phyloP scores from a whole-genome alignment of 2,113 vertebrate species.

The Ptychochromis oligacanthus region DNA sequence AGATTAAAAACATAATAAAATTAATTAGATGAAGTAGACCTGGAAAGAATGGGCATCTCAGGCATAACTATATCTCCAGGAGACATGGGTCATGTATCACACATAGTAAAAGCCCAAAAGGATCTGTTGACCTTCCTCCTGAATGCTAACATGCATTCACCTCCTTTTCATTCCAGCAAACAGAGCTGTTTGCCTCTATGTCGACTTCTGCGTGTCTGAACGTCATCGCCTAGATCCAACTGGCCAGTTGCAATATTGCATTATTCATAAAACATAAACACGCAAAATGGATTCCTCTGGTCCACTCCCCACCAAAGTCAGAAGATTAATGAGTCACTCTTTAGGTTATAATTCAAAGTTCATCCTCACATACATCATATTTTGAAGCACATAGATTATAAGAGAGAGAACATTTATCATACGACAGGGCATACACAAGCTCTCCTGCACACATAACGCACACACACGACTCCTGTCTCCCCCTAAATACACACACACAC shows the following conservation, averaged over 20 bases:
- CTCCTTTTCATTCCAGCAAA: conserved; percentile 53
- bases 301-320: conserved; percentile 80
- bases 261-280: conserved; percentile 84
- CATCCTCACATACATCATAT: conserved; percentile 89
- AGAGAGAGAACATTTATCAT: conserved; percentile 87
- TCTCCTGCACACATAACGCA: conserved; percentile 59
- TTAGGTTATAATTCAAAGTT: conserved; percentile 89
- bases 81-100: conserved; percentile 16
- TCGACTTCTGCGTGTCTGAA: conserved; percentile 67
- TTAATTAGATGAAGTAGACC: neutral
- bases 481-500: too few relatives aligned
- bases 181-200: conserved; percentile 74
- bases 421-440: conserved; percentile 77
- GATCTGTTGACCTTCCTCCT: conserved; percentile 64
- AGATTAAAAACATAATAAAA: neutral
- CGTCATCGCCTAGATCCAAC: conserved; percentile 72
- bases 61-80: neutral
- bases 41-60: neutral
- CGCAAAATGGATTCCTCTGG: conserved; percentile 76
- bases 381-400: conserved; percentile 89
- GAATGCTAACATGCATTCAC: conserved; percentile 42
- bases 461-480: neutral
- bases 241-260: conserved; percentile 78
- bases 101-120: conserved; percentile 18
- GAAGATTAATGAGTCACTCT: conserved; percentile 87